phyloP scores from a whole-genome alignment of 2,888 invertebrate species.

The Theretra japonica region DNA sequence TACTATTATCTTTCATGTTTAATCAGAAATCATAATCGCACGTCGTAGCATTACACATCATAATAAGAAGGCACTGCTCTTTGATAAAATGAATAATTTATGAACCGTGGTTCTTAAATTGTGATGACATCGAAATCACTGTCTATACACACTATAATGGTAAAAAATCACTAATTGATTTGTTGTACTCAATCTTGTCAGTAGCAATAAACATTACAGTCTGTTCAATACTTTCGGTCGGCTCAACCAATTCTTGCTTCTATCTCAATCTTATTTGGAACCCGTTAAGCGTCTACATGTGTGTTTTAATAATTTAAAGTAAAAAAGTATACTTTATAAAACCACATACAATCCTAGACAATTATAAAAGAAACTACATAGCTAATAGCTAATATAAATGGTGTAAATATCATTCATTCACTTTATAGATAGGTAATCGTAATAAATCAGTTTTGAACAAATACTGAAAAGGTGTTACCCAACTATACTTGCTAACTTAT shows the following conservation, averaged over 20 bases:
- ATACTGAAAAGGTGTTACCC: constrained; percentile 80
- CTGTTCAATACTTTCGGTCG: background rate
- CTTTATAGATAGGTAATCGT: constrained; percentile 69
- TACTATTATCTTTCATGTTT: constrained; percentile 43
- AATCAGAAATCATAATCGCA: constrained; percentile 50
- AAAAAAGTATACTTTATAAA: constrained; percentile 19
- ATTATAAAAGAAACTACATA: constrained; percentile 70
- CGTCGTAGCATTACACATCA: constrained; percentile 47
- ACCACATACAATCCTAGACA: constrained; percentile 19
- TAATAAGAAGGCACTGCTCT: constrained; percentile 74
- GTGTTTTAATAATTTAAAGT: constrained; percentile 17
- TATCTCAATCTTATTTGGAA: background rate
- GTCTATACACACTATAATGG: constrained; percentile 14
- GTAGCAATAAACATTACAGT: background rate
- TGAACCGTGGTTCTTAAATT: constrained; percentile 18
- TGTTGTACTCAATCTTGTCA: background rate
- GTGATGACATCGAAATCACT: constrained; percentile 21
- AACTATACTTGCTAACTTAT: constrained; percentile 75
- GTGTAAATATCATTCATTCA: constrained; percentile 78
- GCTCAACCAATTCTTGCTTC: background rate
- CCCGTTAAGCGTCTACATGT: constrained; percentile 5
- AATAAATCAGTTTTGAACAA: constrained; percentile 74
- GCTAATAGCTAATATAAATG: constrained; percentile 71
- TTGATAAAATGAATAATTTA: constrained; percentile 23
- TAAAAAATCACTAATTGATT: constrained; percentile 20